Evolutionary conservation across 2,888 invertebrate genomes (phyloP).

Genomic region (Polietes domitor): DNA sequence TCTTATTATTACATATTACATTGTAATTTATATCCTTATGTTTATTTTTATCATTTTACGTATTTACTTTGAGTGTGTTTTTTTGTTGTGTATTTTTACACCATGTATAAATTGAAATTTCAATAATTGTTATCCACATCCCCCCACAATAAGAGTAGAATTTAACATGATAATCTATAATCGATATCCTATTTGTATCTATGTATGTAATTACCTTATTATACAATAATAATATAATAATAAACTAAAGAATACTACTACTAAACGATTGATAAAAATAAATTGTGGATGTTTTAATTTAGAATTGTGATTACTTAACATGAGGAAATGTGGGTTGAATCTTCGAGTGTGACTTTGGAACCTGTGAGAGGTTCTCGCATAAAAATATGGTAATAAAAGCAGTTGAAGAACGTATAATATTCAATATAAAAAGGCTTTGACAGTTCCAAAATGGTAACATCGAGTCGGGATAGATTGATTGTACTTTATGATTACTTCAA

Average conservation of each 20-base stretch:
- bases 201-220: slow-evolving; percentile 20
- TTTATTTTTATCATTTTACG: not conserved
- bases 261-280: slow-evolving; percentile 10
- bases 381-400: too few relatives aligned
- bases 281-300: not conserved
- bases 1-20: not conserved
- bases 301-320: too few relatives aligned
- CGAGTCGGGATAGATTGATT: too few relatives aligned
- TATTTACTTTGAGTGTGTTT: not conserved
- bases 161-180: slow-evolving; percentile 3
- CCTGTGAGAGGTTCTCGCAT: too few relatives aligned
- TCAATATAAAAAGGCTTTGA: too few relatives aligned
- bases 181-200: slow-evolving; percentile 29
- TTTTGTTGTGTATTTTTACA: slow-evolving; percentile 28
- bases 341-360: too few relatives aligned
- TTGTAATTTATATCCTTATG: not conserved
- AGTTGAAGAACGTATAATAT: too few relatives aligned
- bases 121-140: slow-evolving; percentile 35
- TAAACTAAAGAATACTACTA: slow-evolving; percentile 12
- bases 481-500: too few relatives aligned
- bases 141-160: slow-evolving; percentile 19
- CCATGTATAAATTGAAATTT: slow-evolving; percentile 27
- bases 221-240: not conserved
- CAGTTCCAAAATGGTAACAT: too few relatives aligned
- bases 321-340: too few relatives aligned